Percentiles rank a stretch among this genome's conserved stretches.
phyloP scores from a whole-genome alignment of 2,888 invertebrate species.

The Bimastos eiseni region DNA sequence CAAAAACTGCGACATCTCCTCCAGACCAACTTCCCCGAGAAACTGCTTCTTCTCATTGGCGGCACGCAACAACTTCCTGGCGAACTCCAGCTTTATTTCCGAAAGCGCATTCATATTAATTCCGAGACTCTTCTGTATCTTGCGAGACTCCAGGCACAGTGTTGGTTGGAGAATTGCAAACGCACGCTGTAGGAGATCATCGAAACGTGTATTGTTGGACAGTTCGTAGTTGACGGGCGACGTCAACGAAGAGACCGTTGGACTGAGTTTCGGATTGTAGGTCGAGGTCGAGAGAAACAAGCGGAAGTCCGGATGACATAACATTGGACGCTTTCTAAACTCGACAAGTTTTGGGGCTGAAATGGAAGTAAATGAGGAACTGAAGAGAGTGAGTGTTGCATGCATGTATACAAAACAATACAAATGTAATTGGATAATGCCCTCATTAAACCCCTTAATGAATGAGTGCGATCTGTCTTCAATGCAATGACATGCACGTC shows the following conservation, averaged over 20 bases:
- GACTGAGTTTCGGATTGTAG: slow-evolving; percentile 54
- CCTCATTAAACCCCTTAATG: no score
- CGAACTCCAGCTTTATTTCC: slow-evolving; percentile 9
- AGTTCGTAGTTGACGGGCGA: slow-evolving; percentile 58
- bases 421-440: no score
- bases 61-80: not conserved
- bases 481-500: no score
- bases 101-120: slow-evolving; percentile 19
- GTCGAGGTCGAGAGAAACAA: slow-evolving; percentile 54
- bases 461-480: no score
- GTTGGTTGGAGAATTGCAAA: slow-evolving; percentile 57
- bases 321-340: slow-evolving; percentile 57
- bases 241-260: slow-evolving; percentile 54
- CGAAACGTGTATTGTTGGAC: slow-evolving; percentile 57
- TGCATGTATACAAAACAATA: no score
- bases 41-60: slow-evolving; percentile 29
- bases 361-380: no score
- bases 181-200: slow-evolving; percentile 55
- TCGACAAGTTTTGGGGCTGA: slow-evolving; percentile 54
- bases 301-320: slow-evolving; percentile 58
- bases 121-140: slow-evolving; percentile 28
- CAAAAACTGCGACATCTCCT: slow-evolving; percentile 38
- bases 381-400: no score
- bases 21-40: slow-evolving; percentile 43
- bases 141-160: slow-evolving; percentile 46